These are phyloP conservation scores for Drosophila sp. DNA, from an alignment of 1,140 invertebrate species.

Conservation along the genomic window DNA sequence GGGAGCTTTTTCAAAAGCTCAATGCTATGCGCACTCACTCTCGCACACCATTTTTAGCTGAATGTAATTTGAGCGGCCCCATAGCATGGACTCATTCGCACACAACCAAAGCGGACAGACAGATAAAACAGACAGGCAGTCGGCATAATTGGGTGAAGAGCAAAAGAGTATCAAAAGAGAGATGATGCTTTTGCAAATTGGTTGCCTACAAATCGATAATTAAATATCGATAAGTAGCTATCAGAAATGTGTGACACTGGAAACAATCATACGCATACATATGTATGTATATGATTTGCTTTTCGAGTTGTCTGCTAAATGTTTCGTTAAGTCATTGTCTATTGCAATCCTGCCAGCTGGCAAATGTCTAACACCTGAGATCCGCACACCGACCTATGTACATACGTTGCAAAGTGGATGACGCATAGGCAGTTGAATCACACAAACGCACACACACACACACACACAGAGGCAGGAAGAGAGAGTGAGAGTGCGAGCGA, in stretches of 20 bases:
- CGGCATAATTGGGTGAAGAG: conserved; percentile 38
- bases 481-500: conserved; percentile 16
- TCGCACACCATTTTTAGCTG: conserved; percentile 83
- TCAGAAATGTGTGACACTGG: conserved; percentile 6
- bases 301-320: background rate
- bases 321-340: conserved; percentile 41
- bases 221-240: conserved; percentile 21
- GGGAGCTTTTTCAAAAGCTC: conserved; percentile 63
- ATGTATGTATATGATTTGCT: background rate
- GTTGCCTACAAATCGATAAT: conserved; percentile 29
- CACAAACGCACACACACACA: conserved; percentile 17
- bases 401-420: conserved; percentile 33
- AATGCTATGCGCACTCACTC: conserved; percentile 53
- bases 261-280: background rate
- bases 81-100: conserved; percentile 80
- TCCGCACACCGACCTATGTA: conserved; percentile 10
- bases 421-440: conserved; percentile 54
- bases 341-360: conserved; percentile 44
- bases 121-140: conserved; percentile 2
- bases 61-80: conserved; percentile 84
- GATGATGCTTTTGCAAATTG: conserved; percentile 24
- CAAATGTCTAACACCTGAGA: conserved; percentile 37
- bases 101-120: conserved; percentile 30
- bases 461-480: conserved; percentile 7
- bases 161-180: conserved; percentile 11